Percentiles rank a stretch among this genome's conserved stretches.
These are phyloP conservation scores for Himalopsyche kuldschensis DNA, from an alignment of 2,888 invertebrate genomes.

Conservation along the genomic window DNA sequence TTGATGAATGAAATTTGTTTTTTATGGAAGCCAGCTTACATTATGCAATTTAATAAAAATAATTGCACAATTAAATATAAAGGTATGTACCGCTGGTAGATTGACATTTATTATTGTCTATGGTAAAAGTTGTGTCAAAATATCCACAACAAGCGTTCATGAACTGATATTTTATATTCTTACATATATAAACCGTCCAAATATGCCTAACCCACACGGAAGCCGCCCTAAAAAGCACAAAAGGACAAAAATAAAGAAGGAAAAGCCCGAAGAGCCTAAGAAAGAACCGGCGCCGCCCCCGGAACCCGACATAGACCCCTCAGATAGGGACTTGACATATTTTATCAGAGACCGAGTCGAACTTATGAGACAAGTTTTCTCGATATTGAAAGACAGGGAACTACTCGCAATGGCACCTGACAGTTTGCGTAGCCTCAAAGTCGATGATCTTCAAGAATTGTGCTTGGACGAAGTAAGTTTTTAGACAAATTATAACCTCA, in stretches of 20 bases:
- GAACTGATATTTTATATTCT: background rate
- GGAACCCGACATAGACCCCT: background rate
- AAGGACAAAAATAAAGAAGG: conserved; percentile 51
- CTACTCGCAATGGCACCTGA: conserved; percentile 61
- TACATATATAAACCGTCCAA: background rate
- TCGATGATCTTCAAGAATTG: conserved; percentile 61
- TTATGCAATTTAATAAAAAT: too few relatives aligned
- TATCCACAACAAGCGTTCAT: background rate
- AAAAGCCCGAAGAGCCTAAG: conserved; percentile 42
- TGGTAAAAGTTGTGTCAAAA: background rate
- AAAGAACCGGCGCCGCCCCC: background rate
- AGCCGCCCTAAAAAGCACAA: conserved; percentile 28
- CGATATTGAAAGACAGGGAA: conserved; percentile 59
- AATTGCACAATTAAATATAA: too few relatives aligned
- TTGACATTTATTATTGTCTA: too few relatives aligned
- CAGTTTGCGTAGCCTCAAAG: conserved; percentile 51
- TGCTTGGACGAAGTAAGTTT: conserved; percentile 60
- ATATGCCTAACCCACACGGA: background rate
- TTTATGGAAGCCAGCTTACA: too few relatives aligned
- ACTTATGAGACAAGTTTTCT: conserved; percentile 63
- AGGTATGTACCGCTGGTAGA: too few relatives aligned
- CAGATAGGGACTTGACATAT: conserved; percentile 58
- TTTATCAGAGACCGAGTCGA: conserved; percentile 64
- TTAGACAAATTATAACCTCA: background rate
- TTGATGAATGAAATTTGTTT: too few relatives aligned